phyloP scores from a whole-genome alignment of 2,888 invertebrate genomes.

The Lampropteryx suffumata region DNA sequence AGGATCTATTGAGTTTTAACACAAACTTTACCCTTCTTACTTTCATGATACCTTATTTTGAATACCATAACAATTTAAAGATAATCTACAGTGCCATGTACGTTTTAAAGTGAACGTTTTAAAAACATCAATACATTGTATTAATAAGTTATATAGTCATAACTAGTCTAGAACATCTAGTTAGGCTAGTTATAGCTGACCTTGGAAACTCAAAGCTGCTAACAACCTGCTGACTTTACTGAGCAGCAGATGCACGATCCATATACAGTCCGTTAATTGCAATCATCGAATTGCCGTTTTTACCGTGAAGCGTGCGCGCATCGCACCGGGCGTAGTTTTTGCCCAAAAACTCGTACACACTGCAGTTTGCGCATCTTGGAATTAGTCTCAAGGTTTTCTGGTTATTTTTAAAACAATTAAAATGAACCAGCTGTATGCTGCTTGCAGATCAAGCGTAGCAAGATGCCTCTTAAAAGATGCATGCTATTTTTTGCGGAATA shows the following conservation, averaged over 20 bases:
- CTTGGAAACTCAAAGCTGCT: conserved; percentile 29
- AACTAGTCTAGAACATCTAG: conserved; percentile 13
- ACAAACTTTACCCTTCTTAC: background rate
- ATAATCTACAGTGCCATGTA: background rate
- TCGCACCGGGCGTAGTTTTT: conserved; percentile 35
- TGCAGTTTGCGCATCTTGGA: conserved; percentile 37
- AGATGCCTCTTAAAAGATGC: conserved; percentile 14
- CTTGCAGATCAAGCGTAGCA: conserved; percentile 20
- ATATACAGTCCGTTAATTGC: conserved; percentile 33
- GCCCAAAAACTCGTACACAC: conserved; percentile 32
- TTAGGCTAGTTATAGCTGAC: conserved; percentile 1
- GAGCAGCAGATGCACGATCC: conserved; percentile 31
- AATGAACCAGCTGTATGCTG: conserved; percentile 21
- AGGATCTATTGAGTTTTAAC: background rate
- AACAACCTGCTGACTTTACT: conserved; percentile 33
- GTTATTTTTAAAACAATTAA: conserved; percentile 32
- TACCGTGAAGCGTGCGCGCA: conserved; percentile 33
- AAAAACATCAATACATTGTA: background rate
- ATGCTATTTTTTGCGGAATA: conserved; percentile 8
- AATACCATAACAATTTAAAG: too few species aligned
- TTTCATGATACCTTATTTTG: too few species aligned
- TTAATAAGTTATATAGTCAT: background rate
- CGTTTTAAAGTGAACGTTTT: too few species aligned
- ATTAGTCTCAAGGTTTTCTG: conserved; percentile 33
- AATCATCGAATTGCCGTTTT: conserved; percentile 41